Conservation (phyloP, 2,113 vertebrate genomes). For the Camelus dromedarius region DNA sequence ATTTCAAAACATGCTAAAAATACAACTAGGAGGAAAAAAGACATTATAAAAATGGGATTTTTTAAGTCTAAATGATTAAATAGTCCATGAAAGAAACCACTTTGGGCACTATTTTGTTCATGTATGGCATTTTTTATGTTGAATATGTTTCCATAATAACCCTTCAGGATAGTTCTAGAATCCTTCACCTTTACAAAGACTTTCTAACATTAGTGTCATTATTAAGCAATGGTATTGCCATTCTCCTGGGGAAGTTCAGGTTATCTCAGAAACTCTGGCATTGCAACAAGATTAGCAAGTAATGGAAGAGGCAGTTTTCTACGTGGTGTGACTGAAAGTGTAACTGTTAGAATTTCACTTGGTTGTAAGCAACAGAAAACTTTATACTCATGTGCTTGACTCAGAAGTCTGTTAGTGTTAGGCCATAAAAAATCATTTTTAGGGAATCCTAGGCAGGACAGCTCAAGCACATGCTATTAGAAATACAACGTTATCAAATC, state of each 20-base stretch:
- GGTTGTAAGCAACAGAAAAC: constrained; percentile 42
- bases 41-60: background rate
- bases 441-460: background rate
- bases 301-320: background rate
- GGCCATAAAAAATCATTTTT: background rate
- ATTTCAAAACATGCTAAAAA: constrained; percentile 67
- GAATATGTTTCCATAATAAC: background rate
- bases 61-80: constrained; percentile 56
- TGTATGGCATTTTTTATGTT: background rate
- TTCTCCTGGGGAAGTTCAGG: background rate
- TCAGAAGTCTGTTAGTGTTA: background rate
- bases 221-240: background rate
- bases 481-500: background rate
- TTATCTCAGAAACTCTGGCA: background rate
- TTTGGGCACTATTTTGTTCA: background rate
- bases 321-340: background rate
- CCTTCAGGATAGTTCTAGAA: background rate
- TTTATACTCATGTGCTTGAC: background rate
- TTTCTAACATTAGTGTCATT: background rate
- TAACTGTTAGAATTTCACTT: background rate
- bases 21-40: constrained; percentile 30
- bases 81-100: background rate
- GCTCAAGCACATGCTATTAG: background rate
- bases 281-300: constrained; percentile 34
- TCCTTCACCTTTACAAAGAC: background rate